Evolutionary conservation across 2,113 vertebrate species (phyloP).

Genomic region (Neotoma lepida): DNA sequence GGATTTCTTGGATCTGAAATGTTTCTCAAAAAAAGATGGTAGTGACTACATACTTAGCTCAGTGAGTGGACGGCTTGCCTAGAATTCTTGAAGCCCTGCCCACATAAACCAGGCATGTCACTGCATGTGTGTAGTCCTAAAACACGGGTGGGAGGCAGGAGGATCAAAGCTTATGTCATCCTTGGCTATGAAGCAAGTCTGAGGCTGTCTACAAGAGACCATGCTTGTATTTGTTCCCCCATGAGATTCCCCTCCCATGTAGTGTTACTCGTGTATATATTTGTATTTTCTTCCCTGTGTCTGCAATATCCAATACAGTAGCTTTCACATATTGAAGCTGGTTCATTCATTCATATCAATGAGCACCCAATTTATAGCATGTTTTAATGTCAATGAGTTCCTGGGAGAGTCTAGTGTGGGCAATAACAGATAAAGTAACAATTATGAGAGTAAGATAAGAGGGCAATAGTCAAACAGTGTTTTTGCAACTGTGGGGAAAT

Average conservation of each 20-base stretch:
- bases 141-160: background rate
- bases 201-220: background rate
- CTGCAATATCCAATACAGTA: background rate
- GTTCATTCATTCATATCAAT: background rate
- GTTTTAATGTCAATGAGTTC: background rate
- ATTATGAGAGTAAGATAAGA: background rate
- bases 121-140: background rate
- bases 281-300: background rate
- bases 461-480: background rate
- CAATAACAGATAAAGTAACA: background rate
- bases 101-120: background rate
- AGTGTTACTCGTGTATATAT: background rate
- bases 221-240: background rate
- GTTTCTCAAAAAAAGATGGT: background rate
- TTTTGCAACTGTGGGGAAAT: background rate
- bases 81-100: background rate
- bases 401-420: background rate
- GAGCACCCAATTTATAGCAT: background rate
- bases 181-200: background rate
- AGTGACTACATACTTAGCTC: no score
- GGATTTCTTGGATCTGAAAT: background rate
- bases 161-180: background rate
- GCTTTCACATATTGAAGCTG: background rate
- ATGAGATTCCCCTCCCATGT: no score
- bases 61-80: background rate